These are phyloP conservation scores for Limnothrissa miodon DNA, from an alignment of 2,113 vertebrate species.

Conservation along the genomic window DNA sequence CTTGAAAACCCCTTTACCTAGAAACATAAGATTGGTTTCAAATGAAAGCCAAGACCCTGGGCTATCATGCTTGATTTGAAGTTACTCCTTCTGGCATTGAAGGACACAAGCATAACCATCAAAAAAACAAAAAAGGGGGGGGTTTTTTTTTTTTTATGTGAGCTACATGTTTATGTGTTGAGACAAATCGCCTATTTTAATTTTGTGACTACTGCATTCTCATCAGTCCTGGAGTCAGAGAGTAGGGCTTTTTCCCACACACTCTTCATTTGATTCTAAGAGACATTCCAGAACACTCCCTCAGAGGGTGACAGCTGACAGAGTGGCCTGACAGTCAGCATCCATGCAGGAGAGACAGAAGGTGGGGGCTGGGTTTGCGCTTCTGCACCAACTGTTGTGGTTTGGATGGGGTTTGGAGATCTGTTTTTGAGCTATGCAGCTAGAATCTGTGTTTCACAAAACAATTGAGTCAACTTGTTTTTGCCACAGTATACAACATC, in stretches of 20 bases:
- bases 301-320: constrained; percentile 36
- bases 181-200: neutral
- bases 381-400: constrained; percentile 60
- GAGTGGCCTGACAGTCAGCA: neutral
- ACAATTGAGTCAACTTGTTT: too few species aligned
- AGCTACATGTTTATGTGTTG: neutral
- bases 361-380: constrained; percentile 27
- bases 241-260: neutral
- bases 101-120: too few species aligned
- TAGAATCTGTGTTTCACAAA: neutral
- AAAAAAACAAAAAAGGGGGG: too few species aligned
- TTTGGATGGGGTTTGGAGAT: constrained; percentile 37
- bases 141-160: neutral
- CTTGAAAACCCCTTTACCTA: too few species aligned
- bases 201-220: neutral
- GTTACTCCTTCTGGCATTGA: too few species aligned
- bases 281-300: neutral
- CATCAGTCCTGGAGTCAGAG: neutral
- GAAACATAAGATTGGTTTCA: too few species aligned
- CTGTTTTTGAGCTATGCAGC: neutral
- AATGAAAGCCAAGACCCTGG: too few species aligned
- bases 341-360: constrained; percentile 45
- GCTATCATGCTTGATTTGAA: too few species aligned
- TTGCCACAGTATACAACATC: neutral
- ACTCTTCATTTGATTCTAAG: neutral